phyloP scores from a whole-genome alignment of 2,797 vertebrate species.

The Chelon labrosus region DNA sequence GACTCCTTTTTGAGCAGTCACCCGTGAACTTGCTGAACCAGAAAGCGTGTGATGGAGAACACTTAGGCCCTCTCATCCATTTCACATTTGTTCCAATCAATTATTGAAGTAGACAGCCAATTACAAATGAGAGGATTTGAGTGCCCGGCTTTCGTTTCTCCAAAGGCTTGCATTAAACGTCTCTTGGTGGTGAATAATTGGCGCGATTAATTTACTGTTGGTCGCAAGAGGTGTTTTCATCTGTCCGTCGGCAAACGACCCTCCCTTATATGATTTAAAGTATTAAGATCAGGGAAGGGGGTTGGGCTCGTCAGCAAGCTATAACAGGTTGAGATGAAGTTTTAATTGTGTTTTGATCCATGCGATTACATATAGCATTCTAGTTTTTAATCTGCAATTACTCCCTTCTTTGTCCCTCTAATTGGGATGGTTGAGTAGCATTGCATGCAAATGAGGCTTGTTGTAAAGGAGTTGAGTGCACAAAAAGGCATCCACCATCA shows the following conservation, averaged over 20 bases:
- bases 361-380: constrained; percentile 81
- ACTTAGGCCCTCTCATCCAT: constrained; percentile 88
- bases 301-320: constrained; percentile 67
- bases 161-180: constrained; percentile 85
- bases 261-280: constrained; percentile 83
- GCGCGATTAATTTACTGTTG: constrained; percentile 88
- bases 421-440: constrained; percentile 72
- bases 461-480: constrained; percentile 60
- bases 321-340: constrained; percentile 81
- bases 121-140: constrained; percentile 89
- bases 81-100: constrained; percentile 91
- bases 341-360: constrained; percentile 89
- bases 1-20: constrained; percentile 72
- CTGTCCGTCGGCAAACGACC: constrained; percentile 78
- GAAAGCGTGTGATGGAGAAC: constrained; percentile 86
- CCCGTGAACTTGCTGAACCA: constrained; percentile 78
- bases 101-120: constrained; percentile 90
- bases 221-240: constrained; percentile 83
- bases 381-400: constrained; percentile 85
- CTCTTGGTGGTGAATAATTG: constrained; percentile 87
- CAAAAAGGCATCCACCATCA: constrained; percentile 58
- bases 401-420: constrained; percentile 78
- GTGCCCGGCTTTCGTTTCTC: constrained; percentile 85
- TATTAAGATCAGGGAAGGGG: constrained; percentile 74
- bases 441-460: constrained; percentile 74